Evolutionary conservation across 2,797 vertebrate genomes (phyloP).

Genomic region (Myripristis jacobus): DNA sequence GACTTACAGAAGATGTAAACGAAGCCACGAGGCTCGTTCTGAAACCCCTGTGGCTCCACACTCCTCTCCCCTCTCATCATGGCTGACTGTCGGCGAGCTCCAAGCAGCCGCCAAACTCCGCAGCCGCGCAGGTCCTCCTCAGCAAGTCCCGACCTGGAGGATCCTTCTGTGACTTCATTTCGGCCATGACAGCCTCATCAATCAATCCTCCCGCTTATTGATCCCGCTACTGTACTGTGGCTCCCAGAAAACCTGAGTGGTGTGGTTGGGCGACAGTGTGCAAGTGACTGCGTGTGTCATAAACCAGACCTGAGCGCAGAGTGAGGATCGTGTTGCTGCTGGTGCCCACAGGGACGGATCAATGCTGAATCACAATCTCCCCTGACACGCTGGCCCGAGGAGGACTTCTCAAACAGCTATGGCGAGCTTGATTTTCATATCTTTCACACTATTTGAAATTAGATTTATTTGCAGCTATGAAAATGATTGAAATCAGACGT

Average conservation of each 20-base stretch:
- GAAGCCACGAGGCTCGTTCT: slow-evolving; percentile 9
- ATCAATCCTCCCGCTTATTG: slow-evolving; percentile 37
- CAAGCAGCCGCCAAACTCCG: slow-evolving; percentile 38
- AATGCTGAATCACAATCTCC: slow-evolving; percentile 20
- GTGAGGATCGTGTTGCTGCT: slow-evolving; percentile 18
- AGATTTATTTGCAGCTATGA: too few species aligned
- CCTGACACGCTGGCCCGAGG: neutral
- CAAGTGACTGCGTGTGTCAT: neutral
- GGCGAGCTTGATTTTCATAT: too few species aligned
- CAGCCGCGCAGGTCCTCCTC: slow-evolving; percentile 27
- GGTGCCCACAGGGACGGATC: slow-evolving; percentile 31
- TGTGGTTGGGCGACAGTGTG: neutral
- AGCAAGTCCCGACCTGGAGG: slow-evolving; percentile 38
- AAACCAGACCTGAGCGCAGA: slow-evolving; percentile 21
- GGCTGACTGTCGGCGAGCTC: too few species aligned
- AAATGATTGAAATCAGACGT: neutral
- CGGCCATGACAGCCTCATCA: slow-evolving; percentile 25
- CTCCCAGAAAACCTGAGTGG: slow-evolving; percentile 18
- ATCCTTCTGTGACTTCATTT: slow-evolving; percentile 3
- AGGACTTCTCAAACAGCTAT: neutral
- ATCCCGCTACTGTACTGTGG: slow-evolving; percentile 27
- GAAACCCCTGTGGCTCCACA: slow-evolving; percentile 28
- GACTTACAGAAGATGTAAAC: too few species aligned
- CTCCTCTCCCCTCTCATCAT: slow-evolving; percentile 21
- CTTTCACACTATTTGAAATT: too few species aligned